A percentile compares a stretch with the other conserved stretches of the same genome.
phyloP scores from a whole-genome alignment of 2,797 vertebrate species.

The Eurystomus glaucurus region DNA sequence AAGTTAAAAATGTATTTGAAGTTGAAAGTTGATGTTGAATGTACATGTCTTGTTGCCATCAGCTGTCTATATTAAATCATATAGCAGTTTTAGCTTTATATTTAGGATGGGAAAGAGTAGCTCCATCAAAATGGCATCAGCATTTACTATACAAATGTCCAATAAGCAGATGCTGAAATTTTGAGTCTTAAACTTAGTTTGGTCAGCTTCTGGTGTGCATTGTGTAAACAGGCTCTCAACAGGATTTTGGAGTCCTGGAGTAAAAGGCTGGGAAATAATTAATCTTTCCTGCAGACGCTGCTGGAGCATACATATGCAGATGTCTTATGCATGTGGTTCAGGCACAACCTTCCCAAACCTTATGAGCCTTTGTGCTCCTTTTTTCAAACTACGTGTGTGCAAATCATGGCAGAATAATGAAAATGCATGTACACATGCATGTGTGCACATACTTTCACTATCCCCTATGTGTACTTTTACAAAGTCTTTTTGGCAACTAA shows the following conservation, averaged over 20 bases:
- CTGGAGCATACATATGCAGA: neutral
- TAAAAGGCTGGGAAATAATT: neutral
- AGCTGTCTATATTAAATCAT: neutral
- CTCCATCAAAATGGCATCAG: neutral
- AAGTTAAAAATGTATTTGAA: neutral
- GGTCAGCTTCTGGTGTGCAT: neutral
- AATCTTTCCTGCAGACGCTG: neutral
- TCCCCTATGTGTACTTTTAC: neutral
- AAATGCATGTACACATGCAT: fast-evolving
- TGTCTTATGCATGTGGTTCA: fast-evolving
- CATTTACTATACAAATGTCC: neutral
- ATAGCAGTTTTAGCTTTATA: neutral
- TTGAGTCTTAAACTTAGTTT: neutral
- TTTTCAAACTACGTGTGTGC: neutral
- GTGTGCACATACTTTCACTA: neutral
- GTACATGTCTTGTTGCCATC: neutral
- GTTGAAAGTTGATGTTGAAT: neutral
- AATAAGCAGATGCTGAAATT: neutral
- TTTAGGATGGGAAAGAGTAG: neutral
- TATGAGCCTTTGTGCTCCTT: neutral
- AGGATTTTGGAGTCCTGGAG: neutral
- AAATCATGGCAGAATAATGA: neutral
- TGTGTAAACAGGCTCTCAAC: neutral
- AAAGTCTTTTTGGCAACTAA: neutral
- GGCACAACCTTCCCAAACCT: neutral